Evolutionary conservation across 1,140 invertebrate genomes (phyloP).

Genomic region (Riptortus pedestris): DNA sequence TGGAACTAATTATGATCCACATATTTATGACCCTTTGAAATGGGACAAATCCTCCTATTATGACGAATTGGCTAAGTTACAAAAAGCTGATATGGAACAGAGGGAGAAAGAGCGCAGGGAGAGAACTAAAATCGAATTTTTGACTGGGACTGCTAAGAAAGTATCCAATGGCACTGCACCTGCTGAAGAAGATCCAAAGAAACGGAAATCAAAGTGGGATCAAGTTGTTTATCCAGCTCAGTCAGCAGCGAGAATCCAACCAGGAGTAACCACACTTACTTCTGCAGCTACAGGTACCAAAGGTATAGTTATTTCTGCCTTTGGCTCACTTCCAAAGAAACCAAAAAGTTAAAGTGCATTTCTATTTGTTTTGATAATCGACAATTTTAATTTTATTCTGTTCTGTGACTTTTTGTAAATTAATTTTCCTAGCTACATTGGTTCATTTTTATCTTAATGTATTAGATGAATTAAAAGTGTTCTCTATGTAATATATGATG

Average conservation of each 20-base stretch:
- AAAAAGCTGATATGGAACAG: constrained; percentile 86
- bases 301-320: constrained; percentile 76
- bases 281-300: constrained; percentile 70
- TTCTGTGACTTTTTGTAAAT: neutral
- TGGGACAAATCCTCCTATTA: constrained; percentile 89
- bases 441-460: neutral
- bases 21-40: constrained; percentile 81
- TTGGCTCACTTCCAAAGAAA: constrained; percentile 78
- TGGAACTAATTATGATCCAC: constrained; percentile 87
- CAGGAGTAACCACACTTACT: constrained; percentile 55
- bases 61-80: constrained; percentile 78
- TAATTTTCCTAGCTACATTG: neutral
- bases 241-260: constrained; percentile 44
- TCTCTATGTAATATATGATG: neutral
- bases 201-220: constrained; percentile 83
- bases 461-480: neutral
- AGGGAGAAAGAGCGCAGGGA: constrained; percentile 84
- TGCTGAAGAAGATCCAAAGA: constrained; percentile 55
- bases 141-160: constrained; percentile 67
- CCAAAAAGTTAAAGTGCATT: constrained; percentile 41
- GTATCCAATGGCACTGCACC: constrained; percentile 37
- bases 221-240: constrained; percentile 56
- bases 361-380: neutral
- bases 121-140: constrained; percentile 75
- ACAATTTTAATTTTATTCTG: neutral